Conservation (phyloP, 2,888 invertebrate species). For the Macrosoma leucophasiata region DNA sequence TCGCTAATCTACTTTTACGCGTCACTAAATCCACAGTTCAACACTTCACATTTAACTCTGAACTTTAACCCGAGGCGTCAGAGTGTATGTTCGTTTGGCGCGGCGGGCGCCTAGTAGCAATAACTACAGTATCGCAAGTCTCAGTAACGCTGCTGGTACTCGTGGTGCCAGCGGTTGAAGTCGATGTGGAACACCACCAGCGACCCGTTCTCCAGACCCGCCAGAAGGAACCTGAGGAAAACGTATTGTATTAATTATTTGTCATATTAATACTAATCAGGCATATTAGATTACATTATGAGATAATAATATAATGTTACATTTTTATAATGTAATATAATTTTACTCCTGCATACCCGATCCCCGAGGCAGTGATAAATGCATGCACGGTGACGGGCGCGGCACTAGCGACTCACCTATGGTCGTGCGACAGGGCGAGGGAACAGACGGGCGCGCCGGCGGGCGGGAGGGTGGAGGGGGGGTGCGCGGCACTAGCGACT, state of each 20-base stretch:
- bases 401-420: conserved; percentile 84
- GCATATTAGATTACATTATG: too few species aligned
- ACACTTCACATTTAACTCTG: too few species aligned
- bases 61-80: too few species aligned
- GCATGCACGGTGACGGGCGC: too few species aligned
- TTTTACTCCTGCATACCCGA: too few species aligned
- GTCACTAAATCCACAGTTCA: too few species aligned
- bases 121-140: conserved; percentile 25
- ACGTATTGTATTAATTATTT: conserved; percentile 11
- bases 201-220: conserved; percentile 97
- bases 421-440: conserved; percentile 97
- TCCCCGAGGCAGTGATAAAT: too few species aligned
- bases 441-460: conserved; percentile 97
- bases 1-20: too few species aligned
- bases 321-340: too few species aligned
- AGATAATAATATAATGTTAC: too few species aligned
- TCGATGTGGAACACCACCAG: conserved; percentile 99
- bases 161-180: conserved; percentile 98
- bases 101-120: conserved; percentile 9
- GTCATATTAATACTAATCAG: too few species aligned
- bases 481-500: conserved; percentile 85
- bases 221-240: conserved; percentile 91
- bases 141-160: conserved; percentile 95
- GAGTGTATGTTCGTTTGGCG: too few species aligned
- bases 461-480: conserved; percentile 95